A percentile compares a stretch with the other conserved stretches of the same genome.
These are phyloP conservation scores for Centrocercus urophasianus DNA, from an alignment of 2,113 vertebrate genomes.

Conservation along the genomic window DNA sequence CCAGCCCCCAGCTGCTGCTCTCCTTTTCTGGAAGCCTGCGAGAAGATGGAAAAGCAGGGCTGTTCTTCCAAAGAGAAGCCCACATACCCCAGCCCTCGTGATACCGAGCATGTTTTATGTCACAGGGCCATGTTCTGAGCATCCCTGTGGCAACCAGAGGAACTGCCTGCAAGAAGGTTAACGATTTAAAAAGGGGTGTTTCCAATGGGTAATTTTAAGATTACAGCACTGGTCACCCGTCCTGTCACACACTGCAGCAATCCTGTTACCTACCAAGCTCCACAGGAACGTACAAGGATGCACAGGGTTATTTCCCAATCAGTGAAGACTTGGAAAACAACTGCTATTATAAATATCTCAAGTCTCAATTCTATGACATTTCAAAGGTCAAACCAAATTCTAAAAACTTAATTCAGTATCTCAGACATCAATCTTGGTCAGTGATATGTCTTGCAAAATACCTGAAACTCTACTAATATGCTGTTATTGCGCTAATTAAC, in stretches of 20 bases:
- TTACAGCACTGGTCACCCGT: background rate
- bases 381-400: background rate
- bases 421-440: background rate
- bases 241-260: background rate
- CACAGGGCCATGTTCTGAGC: fast-evolving
- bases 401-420: background rate
- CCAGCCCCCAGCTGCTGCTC: fast-evolving
- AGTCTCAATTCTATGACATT: background rate
- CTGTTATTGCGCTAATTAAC: background rate
- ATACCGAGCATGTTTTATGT: fast-evolving
- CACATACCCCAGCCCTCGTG: background rate
- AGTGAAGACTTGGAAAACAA: background rate
- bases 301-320: background rate
- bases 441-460: background rate
- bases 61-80: fast-evolving
- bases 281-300: background rate
- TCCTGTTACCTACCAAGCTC: background rate
- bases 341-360: background rate
- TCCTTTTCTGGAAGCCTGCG: background rate
- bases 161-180: background rate
- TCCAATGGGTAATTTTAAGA: background rate
- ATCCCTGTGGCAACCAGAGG: background rate
- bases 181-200: fast-evolving
- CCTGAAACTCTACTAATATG: fast-evolving
- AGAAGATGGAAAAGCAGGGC: background rate